Evolutionary conservation across 2,888 invertebrate genomes (phyloP).

Genomic region (Epinotia demarniana): DNA sequence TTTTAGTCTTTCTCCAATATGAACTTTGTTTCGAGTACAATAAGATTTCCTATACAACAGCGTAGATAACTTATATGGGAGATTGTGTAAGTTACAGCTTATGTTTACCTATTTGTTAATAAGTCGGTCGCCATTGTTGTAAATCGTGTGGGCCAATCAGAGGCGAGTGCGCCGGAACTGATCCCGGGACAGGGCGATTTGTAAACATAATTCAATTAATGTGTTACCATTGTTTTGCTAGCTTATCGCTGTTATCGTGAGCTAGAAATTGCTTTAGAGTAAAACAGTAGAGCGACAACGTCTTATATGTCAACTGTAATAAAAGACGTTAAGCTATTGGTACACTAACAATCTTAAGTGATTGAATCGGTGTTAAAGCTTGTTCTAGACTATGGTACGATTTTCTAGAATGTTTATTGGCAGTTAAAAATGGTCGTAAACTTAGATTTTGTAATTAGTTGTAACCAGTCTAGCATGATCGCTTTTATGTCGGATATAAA

Average conservation of each 20-base stretch:
- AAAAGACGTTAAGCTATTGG: not conserved
- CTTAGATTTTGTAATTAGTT: no score
- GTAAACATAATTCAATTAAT: constrained; percentile 82
- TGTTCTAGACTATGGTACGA: not conserved
- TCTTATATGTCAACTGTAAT: not conserved
- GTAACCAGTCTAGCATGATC: no score
- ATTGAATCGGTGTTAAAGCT: constrained; percentile 24
- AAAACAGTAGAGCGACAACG: not conserved
- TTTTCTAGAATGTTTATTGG: not conserved
- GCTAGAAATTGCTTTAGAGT: constrained; percentile 57
- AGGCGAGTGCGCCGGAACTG: constrained; percentile 49
- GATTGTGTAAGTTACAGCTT: not conserved
- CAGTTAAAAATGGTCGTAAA: not conserved
- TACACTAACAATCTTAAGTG: not conserved
- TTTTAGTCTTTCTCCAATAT: not conserved
- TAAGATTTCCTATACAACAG: not conserved
- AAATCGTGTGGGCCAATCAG: constrained; percentile 66
- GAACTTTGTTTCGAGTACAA: not conserved
- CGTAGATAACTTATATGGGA: not conserved
- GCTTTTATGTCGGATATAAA: not conserved
- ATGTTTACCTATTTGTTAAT: constrained; percentile 39
- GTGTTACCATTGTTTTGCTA: constrained; percentile 51
- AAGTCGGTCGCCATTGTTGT: constrained; percentile 68
- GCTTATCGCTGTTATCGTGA: constrained; percentile 67
- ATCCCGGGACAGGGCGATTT: constrained; percentile 55